These are phyloP conservation scores for Tragelaphus strepsiceros DNA, from an alignment of 2,113 vertebrate genomes.

Conservation along the genomic window DNA sequence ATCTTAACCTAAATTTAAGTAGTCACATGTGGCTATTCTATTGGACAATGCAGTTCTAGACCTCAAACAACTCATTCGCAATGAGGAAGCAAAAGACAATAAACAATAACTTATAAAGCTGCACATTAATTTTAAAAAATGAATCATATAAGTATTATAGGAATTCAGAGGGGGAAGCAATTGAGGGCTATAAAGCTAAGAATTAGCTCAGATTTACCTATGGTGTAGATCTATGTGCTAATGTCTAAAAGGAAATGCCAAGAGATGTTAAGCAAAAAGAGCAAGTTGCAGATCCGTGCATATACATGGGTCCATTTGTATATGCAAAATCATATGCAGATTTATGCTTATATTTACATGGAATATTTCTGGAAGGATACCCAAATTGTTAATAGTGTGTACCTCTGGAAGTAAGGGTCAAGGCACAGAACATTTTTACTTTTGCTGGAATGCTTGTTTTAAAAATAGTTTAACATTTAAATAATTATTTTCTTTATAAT, in stretches of 20 bases:
- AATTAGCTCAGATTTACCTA: background rate
- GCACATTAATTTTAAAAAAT: background rate
- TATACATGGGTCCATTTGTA: background rate
- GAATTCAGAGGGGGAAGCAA: background rate
- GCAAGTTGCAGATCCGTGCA: background rate
- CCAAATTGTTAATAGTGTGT: background rate
- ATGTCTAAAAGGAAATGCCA: background rate
- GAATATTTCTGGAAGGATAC: background rate
- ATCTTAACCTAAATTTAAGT: background rate
- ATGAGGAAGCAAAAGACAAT: background rate
- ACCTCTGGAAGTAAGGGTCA: background rate
- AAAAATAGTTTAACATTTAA: conserved; percentile 20
- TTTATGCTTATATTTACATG: background rate
- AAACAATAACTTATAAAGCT: background rate
- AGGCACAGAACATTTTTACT: background rate
- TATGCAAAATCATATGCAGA: background rate
- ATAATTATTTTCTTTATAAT: conserved; percentile 12
- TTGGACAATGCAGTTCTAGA: background rate
- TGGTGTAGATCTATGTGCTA: background rate
- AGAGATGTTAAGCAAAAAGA: background rate
- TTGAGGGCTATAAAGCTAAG: background rate
- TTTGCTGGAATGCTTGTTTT: conserved; percentile 18
- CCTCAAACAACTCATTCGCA: background rate
- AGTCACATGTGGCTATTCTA: background rate
- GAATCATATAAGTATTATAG: background rate